Evolutionary conservation across 2,888 invertebrate genomes (phyloP), one percentile per base, ranked within the genome.

Genomic region (Drosophila quinaria): DNA sequence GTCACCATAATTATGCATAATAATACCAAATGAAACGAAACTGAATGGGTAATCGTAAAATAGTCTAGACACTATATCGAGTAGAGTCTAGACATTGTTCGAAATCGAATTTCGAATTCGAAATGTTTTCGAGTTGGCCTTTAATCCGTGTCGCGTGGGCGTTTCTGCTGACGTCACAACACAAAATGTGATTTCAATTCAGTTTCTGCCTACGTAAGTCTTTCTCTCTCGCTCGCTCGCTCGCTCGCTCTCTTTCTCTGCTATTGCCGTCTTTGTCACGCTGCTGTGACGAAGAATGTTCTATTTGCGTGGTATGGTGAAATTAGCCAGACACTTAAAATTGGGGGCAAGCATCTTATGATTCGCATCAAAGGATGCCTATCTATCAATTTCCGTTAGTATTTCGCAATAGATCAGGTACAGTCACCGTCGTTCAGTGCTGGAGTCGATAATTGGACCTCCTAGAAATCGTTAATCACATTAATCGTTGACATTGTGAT

Each of bases 281-380:
- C 11, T 17, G 52, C n/a, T n/a, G n/a, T n/a, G n/a, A 25, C 5
- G 31, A 49, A n/a, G 64, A 47, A 77, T 69, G 52, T 77, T 77
- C 77, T 77, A 76, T 74, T 76, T 77, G 22, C 77, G 74, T 77
- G 74, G 64, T 74, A 50, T 77, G 74, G 63, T 77, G 77, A 77
- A 77, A 77, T 77, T 66, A 44, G 61, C 49, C 58, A 64, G 44
- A 11, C 42, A 44, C 42, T 44, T 46, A 29, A 41, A 60, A 63
- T 50, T 56, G 51, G 65, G 49, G 58, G 54, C 62, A 66, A 50
- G 35, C 35, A 74, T 44, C 59, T 60, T 61, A 46, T 39, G 22
- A 52, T 54, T 46, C 13, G 13, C 54, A 42, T 35, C 15, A 50
- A 50, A 67, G 56, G 67, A 62, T 52, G 60, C 37, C 33, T 9